Percentiles rank a stretch among this genome's conserved stretches.
Conservation (phyloP, 2,113 vertebrate species). For the Nothoprocta perdicaria region DNA sequence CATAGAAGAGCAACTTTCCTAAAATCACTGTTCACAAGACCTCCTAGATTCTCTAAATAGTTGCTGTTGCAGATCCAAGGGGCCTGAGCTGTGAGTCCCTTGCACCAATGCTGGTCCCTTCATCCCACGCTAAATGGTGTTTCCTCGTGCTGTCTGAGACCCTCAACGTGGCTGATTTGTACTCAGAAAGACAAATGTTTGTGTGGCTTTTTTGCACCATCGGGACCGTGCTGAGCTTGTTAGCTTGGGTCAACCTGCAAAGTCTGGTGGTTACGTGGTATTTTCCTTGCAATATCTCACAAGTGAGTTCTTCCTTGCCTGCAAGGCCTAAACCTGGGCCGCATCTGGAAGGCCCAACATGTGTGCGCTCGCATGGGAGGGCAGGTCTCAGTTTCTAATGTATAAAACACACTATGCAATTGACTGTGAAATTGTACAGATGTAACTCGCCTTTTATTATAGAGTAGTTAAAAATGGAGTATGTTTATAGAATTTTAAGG, state of each 20-base stretch:
- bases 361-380: background rate
- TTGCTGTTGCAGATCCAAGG: background rate
- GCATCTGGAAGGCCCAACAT: background rate
- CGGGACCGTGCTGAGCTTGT: background rate
- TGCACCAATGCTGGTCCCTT: background rate
- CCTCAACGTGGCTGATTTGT: background rate
- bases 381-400: background rate
- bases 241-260: background rate
- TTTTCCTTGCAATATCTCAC: background rate
- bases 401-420: background rate
- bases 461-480: background rate
- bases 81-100: background rate
- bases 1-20: fast-evolving
- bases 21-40: background rate
- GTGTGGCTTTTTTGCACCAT: background rate
- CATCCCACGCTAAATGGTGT: background rate
- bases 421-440: background rate
- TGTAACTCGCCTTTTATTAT: background rate
- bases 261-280: background rate
- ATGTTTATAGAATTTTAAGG: background rate
- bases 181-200: background rate
- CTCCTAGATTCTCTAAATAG: fast-evolving
- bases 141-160: background rate
- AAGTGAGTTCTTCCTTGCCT: background rate
- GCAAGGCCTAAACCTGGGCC: background rate